These are phyloP conservation scores for Taphrorychus bicolor DNA, from an alignment of 2,888 invertebrate genomes.

Conservation along the genomic window DNA sequence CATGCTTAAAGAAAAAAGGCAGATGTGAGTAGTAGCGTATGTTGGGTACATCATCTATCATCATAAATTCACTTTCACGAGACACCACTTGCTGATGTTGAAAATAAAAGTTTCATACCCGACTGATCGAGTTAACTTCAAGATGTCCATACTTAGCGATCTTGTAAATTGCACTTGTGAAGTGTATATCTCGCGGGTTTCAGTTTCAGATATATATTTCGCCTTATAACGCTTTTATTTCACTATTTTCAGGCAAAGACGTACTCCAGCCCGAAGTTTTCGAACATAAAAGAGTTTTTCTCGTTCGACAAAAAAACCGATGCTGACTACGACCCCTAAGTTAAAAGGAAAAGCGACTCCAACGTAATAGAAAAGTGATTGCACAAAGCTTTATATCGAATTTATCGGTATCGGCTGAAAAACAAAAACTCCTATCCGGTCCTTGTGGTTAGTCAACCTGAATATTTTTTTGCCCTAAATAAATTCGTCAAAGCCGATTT, in stretches of 20 bases:
- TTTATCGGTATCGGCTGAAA: conserved; percentile 25
- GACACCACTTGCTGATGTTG: neutral
- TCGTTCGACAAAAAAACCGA: conserved; percentile 15
- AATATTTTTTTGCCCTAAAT: neutral
- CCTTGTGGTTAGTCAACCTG: neutral
- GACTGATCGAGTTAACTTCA: neutral
- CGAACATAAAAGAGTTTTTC: conserved; percentile 29
- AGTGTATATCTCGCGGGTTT: no score
- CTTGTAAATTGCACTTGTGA: no score
- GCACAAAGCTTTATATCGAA: conserved; percentile 29
- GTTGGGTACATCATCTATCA: neutral
- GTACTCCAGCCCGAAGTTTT: conserved; percentile 14
- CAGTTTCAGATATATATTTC: neutral
- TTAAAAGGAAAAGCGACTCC: conserved; percentile 28
- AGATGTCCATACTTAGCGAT: no score
- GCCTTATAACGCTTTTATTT: conserved; percentile 9
- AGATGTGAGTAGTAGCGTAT: neutral
- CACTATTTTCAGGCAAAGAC: conserved; percentile 12
- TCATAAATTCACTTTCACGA: neutral
- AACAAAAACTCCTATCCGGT: neutral
- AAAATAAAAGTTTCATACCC: neutral
- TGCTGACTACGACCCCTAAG: neutral
- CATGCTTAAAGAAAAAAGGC: neutral
- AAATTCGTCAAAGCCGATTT: neutral
- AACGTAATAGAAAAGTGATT: conserved; percentile 31